Evolutionary conservation across 1,140 invertebrate genomes (phyloP).

Genomic region (Onthophagus taurus): DNA sequence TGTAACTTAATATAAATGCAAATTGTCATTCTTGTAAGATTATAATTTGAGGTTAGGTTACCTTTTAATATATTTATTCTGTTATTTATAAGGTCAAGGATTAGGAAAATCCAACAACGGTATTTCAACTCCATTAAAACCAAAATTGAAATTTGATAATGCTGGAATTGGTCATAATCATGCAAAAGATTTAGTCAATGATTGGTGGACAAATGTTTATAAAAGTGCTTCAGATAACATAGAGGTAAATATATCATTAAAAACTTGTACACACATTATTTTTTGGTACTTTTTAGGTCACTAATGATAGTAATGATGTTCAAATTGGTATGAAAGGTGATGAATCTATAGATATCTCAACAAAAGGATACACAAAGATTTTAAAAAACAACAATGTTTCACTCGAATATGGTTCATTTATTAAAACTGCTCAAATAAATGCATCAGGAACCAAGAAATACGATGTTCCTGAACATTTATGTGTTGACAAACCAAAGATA

Average conservation of each 20-base stretch:
- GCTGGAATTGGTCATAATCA: slow-evolving; percentile 67
- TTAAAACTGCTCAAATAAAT: slow-evolving; percentile 41
- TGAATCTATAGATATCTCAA: slow-evolving; percentile 41
- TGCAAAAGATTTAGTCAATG: slow-evolving; percentile 58
- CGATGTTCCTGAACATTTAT: slow-evolving; percentile 16
- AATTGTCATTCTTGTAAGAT: slow-evolving; percentile 2
- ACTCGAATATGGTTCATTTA: slow-evolving; percentile 43
- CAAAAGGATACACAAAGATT: slow-evolving; percentile 40
- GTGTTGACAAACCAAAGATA: slow-evolving; percentile 27
- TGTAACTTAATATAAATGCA: not conserved
- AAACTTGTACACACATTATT: not conserved
- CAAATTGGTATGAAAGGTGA: slow-evolving; percentile 32
- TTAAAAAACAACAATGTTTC: slow-evolving; percentile 36
- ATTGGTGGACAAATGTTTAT: slow-evolving; percentile 74
- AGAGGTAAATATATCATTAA: slow-evolving; percentile 31
- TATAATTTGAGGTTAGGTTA: slow-evolving; percentile 6
- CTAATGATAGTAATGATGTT: slow-evolving; percentile 30
- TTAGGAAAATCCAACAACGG: slow-evolving; percentile 69
- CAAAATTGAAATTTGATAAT: slow-evolving; percentile 67
- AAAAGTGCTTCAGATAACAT: slow-evolving; percentile 65
- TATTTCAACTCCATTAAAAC: slow-evolving; percentile 63
- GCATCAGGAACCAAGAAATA: slow-evolving; percentile 28
- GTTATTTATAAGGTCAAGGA: slow-evolving; percentile 56
- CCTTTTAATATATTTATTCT: not conserved
- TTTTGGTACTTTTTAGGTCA: slow-evolving; percentile 15